Evolutionary conservation across 2,113 vertebrate species (phyloP).

Genomic region (Sceloporus undulatus): DNA sequence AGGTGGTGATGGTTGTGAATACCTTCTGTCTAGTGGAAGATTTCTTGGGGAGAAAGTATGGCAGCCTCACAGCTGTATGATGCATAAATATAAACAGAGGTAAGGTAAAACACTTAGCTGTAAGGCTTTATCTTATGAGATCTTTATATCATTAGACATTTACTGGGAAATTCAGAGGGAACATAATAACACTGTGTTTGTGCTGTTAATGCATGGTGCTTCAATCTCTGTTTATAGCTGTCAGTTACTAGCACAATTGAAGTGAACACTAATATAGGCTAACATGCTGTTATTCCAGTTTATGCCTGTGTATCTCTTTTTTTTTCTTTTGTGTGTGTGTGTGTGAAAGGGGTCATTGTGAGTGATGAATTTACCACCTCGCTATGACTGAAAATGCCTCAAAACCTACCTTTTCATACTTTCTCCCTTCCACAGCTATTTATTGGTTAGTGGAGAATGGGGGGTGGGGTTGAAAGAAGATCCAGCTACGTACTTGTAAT

Average conservation of each 20-base stretch:
- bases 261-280: neutral
- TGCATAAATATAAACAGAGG: constrained; percentile 96
- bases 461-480: too few relatives aligned
- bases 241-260: neutral
- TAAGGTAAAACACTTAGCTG: constrained; percentile 73
- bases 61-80: constrained; percentile 99
- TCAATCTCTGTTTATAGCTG: neutral
- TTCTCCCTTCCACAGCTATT: too few relatives aligned
- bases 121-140: neutral
- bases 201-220: neutral
- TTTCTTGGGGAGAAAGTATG: constrained; percentile 95
- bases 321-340: too few relatives aligned
- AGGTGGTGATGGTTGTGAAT: constrained; percentile 94
- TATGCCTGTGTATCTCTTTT: too few relatives aligned
- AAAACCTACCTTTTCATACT: too few relatives aligned
- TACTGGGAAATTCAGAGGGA: neutral
- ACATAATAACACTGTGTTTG: neutral
- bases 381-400: too few relatives aligned
- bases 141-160: neutral
- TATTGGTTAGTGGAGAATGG: too few relatives aligned
- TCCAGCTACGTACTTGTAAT: too few relatives aligned
- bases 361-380: too few relatives aligned
- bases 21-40: constrained; percentile 94
- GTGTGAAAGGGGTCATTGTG: too few relatives aligned
- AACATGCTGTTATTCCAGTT: too few relatives aligned